phyloP scores from a whole-genome alignment of 2,888 invertebrate genomes.

The Petrolisthes manimaculis region DNA sequence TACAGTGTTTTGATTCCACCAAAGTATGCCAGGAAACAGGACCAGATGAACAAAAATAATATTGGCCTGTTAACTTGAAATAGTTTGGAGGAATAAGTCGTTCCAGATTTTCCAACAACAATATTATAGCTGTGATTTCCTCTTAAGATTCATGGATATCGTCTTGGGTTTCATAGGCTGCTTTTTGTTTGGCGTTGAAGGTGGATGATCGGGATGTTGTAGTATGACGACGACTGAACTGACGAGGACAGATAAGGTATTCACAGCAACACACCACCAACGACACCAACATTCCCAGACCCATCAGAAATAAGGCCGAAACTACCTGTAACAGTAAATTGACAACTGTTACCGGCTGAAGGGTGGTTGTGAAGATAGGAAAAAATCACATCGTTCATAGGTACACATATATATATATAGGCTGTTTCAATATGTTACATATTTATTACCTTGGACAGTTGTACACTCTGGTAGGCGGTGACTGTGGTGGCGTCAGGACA shows the following conservation, averaged over 20 bases:
- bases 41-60: too few species aligned
- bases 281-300: slow-evolving; percentile 9
- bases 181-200: too few species aligned
- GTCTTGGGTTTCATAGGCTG: too few species aligned
- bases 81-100: too few species aligned
- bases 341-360: too few species aligned
- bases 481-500: slow-evolving; percentile 27
- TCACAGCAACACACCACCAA: slow-evolving; percentile 32
- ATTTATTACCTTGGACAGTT: slow-evolving; percentile 38
- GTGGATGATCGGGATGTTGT: not conserved
- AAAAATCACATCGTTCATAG: not conserved
- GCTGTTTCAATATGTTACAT: not conserved
- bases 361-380: not conserved
- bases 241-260: not conserved
- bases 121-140: too few species aligned
- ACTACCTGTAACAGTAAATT: slow-evolving; percentile 16
- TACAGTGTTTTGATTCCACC: too few species aligned
- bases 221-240: not conserved
- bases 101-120: too few species aligned
- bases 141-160: too few species aligned
- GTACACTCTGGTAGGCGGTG: slow-evolving; percentile 44
- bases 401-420: not conserved
- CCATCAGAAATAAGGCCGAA: slow-evolving; percentile 32
- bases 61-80: too few species aligned
- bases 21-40: too few species aligned